A percentile compares a stretch with the other conserved stretches of the same genome.
phyloP scores from a whole-genome alignment of 2,113 vertebrate species.

The Mus spicilegus region DNA sequence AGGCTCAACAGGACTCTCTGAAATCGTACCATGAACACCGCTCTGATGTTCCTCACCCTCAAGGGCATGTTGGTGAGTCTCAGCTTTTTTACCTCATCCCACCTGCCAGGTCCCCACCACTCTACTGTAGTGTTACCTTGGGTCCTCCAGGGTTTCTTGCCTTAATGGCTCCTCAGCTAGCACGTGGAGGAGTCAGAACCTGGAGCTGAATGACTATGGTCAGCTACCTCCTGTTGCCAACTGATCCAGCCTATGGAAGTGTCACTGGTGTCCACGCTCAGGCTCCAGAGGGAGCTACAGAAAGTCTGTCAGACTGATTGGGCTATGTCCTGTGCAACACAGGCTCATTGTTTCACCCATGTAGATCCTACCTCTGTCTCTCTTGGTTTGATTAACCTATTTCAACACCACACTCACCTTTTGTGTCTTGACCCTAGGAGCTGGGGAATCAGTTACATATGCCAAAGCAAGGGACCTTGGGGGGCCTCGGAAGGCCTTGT shows the following conservation, averaged over 20 bases:
- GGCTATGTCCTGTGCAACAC: neutral
- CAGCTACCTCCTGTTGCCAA: neutral
- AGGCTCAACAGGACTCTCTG: constrained; percentile 41
- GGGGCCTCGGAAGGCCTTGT: too few species aligned
- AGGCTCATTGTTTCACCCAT: too few species aligned
- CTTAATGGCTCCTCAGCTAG: too few species aligned
- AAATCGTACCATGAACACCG: neutral
- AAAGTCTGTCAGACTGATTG: rapidly evolving
- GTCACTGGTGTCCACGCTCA: rapidly evolving
- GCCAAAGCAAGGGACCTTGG: rapidly evolving
- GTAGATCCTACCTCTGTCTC: rapidly evolving
- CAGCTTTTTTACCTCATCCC: rapidly evolving
- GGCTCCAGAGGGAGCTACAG: neutral
- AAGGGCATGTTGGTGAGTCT: constrained; percentile 69
- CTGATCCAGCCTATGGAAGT: rapidly evolving
- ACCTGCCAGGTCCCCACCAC: rapidly evolving
- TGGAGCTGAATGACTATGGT: rapidly evolving
- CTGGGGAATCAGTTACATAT: neutral
- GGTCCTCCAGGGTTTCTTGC: neutral
- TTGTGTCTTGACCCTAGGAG: rapidly evolving
- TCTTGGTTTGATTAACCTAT: neutral
- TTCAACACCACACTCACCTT: rapidly evolving
- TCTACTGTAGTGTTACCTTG: rapidly evolving
- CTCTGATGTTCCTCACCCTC: neutral
- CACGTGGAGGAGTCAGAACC: neutral